Base-by-base conservation (phyloP, 2,113 vertebrate species). In the Cercocebus atys region DNA sequence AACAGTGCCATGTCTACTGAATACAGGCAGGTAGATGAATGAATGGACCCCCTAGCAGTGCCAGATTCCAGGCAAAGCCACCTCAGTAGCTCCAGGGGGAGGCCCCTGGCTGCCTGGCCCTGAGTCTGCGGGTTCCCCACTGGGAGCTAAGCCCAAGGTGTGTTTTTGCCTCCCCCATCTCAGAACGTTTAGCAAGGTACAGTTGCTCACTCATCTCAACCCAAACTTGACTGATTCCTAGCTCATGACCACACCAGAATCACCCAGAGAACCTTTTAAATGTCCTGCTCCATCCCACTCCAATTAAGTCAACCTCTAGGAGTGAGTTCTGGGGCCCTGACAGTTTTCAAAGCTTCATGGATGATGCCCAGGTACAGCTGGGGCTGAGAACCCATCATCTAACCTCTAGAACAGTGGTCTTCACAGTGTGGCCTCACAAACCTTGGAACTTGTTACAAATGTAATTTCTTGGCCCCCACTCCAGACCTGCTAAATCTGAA, bases 31-130 rank as follows among this genome's bases (percentile, higher is more conserved):
- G 10, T 43, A n/a, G 38, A 16, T 45, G 40, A 38, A 32, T 4
- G 27, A 30, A 23, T 38, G 68, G 61, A 52, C 1, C 4, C 35
- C 17, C 1, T 12, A 8, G 45, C 1, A 30, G 40, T 0, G 2
- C 20, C 52, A 68, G 73, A 35, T 40, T 18, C 45, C 82, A 20
- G 59, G 73, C 76, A 43, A 66, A 25, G 45, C 91, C 17, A 0
- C 27, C 38, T 43, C 66, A 32, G 45, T 2, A 81, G 64, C 35
- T 27, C 23, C 25, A 8, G 7, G 3, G 30, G 7, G 20, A 70
- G 25, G 30, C 22, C 3, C n/a, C 6, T 38, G 40, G 47, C 50
- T 59, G 50, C 59, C 79, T 13, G n/a, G 16, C 17, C 45, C 70
- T 10, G 32, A 40, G 45, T 30, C 38, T 64, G n/a, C 52, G 13